phyloP scores from a whole-genome alignment of 2,797 vertebrate genomes.

The Ctenopoma kingsleyae region DNA sequence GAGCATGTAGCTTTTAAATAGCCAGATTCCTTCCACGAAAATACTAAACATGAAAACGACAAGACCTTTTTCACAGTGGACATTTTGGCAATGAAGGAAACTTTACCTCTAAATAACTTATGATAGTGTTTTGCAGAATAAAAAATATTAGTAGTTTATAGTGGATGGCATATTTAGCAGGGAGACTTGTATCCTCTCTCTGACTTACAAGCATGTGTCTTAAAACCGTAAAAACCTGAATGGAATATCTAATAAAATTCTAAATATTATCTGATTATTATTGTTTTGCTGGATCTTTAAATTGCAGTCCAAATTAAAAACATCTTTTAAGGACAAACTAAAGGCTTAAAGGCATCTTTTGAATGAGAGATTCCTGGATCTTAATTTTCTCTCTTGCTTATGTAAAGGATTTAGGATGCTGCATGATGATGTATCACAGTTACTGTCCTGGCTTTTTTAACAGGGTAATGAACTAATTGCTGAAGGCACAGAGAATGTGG shows the following conservation, averaged over 20 bases:
- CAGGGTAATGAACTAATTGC: constrained; percentile 14
- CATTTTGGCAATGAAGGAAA: neutral
- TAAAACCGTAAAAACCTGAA: neutral
- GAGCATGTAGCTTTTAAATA: too few species aligned
- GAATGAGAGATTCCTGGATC: too few species aligned
- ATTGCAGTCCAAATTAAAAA: too few species aligned
- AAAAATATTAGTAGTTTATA: neutral
- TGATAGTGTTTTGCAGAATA: too few species aligned
- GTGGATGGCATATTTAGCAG: neutral
- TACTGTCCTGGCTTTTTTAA: neutral
- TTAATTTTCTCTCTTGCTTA: neutral
- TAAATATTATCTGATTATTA: too few species aligned
- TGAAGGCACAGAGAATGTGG: neutral
- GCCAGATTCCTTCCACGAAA: too few species aligned
- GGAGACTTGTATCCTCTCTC: too few species aligned
- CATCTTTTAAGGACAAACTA: too few species aligned
- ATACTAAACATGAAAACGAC: too few species aligned
- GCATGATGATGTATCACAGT: neutral
- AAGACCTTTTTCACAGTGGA: neutral
- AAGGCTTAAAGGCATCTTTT: too few species aligned
- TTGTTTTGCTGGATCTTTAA: too few species aligned
- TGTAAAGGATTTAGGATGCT: neutral
- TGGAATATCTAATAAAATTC: neutral
- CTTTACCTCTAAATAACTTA: too few species aligned
- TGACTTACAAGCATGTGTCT: neutral